Evolutionary conservation across 2,797 vertebrate genomes (phyloP), one percentile per base, ranked within the genome.

Genomic region (Chrysocyon brachyurus): DNA sequence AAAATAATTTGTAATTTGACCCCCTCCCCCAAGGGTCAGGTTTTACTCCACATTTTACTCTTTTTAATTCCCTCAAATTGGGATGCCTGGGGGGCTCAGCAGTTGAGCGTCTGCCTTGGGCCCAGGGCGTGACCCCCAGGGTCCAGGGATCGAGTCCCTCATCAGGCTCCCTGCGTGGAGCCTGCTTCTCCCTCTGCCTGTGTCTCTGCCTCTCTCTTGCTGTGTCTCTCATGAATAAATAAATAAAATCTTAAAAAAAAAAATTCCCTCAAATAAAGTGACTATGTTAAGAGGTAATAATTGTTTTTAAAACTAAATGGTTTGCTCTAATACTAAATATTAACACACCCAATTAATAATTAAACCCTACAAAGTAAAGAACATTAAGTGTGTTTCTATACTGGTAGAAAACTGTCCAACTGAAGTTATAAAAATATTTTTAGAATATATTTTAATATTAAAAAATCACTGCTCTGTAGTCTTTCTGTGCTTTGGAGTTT

Each of bases 1-100:
- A 98, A 94, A 95, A 26, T 90, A 83, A 96, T 97, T 93, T 95
- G n/a, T 87, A 77, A 88, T 90, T 98, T 94, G 7, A 96, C 22
- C 6, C 0, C 15, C 94, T 21, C 15, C 2, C 0, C 91, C n/a
- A 49, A 95, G 68, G 70, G 85, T 97, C 40, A 91, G 89, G 5
- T 82, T 97, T 95, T 86, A 94, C 14, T 85, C 4, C 26, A 56
- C 36, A 12, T 36, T 61, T 72, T 68, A 90, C 5, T 84, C 5
- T 63, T 36, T 84, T 77, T 52, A 85, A 85, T 56, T n/a, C 12
- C 15, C n/a, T 87, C 79, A 89, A 93, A 77, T 93, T 46, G 40
- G 40, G 40, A 46, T 46, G 40, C 40, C 40, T 8, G 40, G 40
- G 6, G 40, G 40, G 40, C 40, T 46, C 40, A 46, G 40, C 7